A percentile compares a stretch with the other conserved stretches of the same genome.
Evolutionary conservation across 2,888 invertebrate genomes (phyloP).

Genomic region (Acanthosepion lycidas): DNA sequence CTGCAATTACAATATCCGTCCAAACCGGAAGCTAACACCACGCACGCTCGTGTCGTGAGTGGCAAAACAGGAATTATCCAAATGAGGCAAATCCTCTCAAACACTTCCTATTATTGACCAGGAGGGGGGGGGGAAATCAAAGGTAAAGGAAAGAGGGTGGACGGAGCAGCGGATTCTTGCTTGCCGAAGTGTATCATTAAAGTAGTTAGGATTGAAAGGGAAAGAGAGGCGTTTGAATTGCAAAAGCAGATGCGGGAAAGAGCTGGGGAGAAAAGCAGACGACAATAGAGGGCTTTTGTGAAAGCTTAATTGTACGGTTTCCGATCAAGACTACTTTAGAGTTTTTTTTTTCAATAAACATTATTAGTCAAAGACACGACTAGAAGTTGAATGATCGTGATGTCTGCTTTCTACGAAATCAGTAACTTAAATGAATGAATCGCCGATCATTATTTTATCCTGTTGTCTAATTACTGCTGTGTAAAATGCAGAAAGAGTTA

Average conservation of each 20-base stretch:
- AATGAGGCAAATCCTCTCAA: neutral
- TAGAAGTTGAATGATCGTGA: neutral
- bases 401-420: neutral
- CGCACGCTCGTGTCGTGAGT: neutral
- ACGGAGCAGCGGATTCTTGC: neutral
- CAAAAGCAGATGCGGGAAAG: neutral
- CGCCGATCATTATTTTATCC: no score
- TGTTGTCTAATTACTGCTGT: neutral
- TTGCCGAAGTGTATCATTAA: neutral
- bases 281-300: neutral
- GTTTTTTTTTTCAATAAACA: neutral
- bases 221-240: neutral
- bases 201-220: neutral
- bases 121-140: neutral
- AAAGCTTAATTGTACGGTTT: neutral
- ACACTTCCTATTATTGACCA: conserved; percentile 33
- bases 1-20: conserved; percentile 6
- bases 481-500: neutral
- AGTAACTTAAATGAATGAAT: neutral
- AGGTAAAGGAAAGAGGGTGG: neutral
- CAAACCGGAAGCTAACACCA: neutral
- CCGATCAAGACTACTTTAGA: neutral
- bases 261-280: neutral
- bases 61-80: neutral
- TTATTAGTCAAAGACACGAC: neutral